Conservation (phyloP, 2,113 vertebrate genomes). For the Elgaria multicarinata region DNA sequence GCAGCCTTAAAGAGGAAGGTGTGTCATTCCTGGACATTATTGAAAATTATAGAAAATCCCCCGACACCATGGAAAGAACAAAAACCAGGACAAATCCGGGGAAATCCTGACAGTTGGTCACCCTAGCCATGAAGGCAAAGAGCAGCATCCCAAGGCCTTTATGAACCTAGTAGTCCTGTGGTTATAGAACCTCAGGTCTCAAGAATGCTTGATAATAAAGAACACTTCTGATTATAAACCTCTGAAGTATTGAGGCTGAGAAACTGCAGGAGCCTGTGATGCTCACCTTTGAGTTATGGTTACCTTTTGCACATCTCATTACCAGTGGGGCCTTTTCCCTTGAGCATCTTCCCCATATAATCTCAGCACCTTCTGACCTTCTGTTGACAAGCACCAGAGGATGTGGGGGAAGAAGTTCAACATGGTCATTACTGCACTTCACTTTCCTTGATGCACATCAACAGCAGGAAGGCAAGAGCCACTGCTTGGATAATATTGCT, state of each 20-base stretch:
- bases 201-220: not conserved
- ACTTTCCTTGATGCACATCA: not conserved
- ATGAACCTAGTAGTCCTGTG: not conserved
- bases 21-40: too few relatives aligned
- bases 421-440: not conserved
- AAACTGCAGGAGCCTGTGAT: not conserved
- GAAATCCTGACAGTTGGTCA: too few relatives aligned
- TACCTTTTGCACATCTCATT: not conserved
- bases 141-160: not conserved
- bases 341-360: not conserved
- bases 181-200: not conserved
- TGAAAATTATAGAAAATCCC: too few relatives aligned
- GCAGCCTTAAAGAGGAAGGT: too few relatives aligned
- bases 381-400: not conserved
- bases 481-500: not conserved
- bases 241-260: not conserved
- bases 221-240: not conserved
- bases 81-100: too few relatives aligned
- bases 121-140: not conserved
- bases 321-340: not conserved
- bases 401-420: not conserved
- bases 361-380: not conserved
- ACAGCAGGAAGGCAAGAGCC: not conserved
- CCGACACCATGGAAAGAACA: too few relatives aligned
- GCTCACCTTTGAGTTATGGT: not conserved